Conservation (phyloP, 37 sponge, comb jelly and placozoan species). For the Tethya wilhelma region DNA sequence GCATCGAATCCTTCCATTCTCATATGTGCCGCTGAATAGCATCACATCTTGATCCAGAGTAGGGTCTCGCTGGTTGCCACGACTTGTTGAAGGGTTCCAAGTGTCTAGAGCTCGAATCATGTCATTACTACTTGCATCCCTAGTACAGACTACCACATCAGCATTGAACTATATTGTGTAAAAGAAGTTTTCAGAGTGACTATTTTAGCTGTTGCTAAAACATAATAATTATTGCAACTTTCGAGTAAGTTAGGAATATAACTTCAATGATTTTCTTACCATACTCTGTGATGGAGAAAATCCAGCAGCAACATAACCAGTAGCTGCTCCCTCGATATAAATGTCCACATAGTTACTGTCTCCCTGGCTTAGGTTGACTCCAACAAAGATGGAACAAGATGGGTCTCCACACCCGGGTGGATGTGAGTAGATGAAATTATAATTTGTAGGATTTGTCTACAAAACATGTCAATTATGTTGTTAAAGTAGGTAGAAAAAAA, state of each 20-base stretch:
- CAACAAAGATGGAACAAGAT: slow-evolving; percentile 4
- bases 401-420: too few species aligned
- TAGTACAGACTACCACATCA: neutral
- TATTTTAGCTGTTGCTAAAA: too few species aligned
- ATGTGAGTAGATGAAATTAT: too few species aligned
- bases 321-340: slow-evolving; percentile 37
- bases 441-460: too few species aligned
- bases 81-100: neutral
- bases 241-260: too few species aligned
- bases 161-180: neutral
- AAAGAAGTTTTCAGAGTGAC: too few species aligned
- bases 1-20: slow-evolving; percentile 24
- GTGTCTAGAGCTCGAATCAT: neutral
- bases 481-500: too few species aligned
- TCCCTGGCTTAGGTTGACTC: slow-evolving; percentile 5
- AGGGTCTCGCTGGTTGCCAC: neutral
- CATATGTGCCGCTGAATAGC: neutral
- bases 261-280: too few species aligned
- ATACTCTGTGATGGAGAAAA: slow-evolving; percentile 27
- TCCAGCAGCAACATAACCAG: slow-evolving; percentile 56
- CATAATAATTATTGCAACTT: too few species aligned
- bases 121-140: neutral
- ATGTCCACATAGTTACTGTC: slow-evolving; percentile 32
- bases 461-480: too few species aligned
- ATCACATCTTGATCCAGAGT: neutral